Conservation (phyloP, 2,888 invertebrate genomes). For the Leptopilina myrica region DNA sequence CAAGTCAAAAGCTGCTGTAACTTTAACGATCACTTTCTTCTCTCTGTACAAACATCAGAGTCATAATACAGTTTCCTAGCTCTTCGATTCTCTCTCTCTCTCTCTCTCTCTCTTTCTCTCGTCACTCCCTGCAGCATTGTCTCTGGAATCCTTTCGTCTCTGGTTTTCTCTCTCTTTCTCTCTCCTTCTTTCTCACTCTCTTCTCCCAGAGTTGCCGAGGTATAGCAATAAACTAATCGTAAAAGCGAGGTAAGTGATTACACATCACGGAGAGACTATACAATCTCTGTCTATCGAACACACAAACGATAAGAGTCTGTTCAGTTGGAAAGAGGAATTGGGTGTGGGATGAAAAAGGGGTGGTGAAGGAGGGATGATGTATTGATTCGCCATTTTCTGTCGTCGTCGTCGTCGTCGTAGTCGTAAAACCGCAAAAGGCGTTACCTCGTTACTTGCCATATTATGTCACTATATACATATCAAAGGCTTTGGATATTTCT, state of each 20-base stretch:
- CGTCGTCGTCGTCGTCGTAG: conserved; percentile 48
- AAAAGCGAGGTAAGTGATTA: conserved; percentile 68
- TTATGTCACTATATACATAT: conserved; percentile 39
- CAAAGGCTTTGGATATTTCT: conserved; percentile 34
- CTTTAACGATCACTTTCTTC: conserved; percentile 33
- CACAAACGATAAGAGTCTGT: conserved; percentile 2
- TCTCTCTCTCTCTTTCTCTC: conserved; percentile 28
- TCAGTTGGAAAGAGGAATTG: conserved; percentile 34
- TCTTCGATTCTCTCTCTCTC: conserved; percentile 5
- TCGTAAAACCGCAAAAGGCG: conserved; percentile 52
- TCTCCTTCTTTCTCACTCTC: not conserved
- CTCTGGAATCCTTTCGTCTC: conserved; percentile 6
- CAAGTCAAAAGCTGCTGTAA: conserved; percentile 31
- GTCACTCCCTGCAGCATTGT: conserved; percentile 5
- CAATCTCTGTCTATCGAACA: conserved; percentile 45
- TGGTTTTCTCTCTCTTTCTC: not conserved
- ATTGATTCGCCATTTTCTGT: conserved; percentile 46
- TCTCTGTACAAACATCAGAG: conserved; percentile 32
- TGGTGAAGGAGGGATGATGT: conserved; percentile 30
- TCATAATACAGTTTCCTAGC: conserved; percentile 22
- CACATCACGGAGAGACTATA: conserved; percentile 51
- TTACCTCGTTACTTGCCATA: conserved; percentile 46
- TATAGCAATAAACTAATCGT: conserved; percentile 68
- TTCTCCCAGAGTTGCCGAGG: conserved; percentile 22
- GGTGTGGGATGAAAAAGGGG: not conserved